Base-by-base conservation (phyloP, 1,140 invertebrate species). In the Drosophila tristis region DNA sequence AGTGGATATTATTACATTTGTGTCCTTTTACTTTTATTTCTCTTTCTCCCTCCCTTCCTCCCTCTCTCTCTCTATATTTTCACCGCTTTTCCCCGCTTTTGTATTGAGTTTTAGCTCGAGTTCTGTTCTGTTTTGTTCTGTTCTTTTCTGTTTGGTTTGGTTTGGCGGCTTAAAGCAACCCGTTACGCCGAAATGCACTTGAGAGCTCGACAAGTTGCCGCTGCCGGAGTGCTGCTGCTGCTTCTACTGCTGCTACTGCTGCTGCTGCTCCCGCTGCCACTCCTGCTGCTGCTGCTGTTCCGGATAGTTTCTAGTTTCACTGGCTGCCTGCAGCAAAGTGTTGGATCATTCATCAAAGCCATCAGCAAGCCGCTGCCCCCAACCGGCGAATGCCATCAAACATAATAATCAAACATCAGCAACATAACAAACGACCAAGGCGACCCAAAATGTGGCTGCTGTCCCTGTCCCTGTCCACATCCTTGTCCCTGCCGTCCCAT, bases 331-430 rank as follows among this genome's bases (percentile, higher is more conserved):
- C 60, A 63, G 60, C 56, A 79, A 82, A 87, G 79, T 79, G 75
- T 57, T 51, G 74, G 72, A 89, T 87, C 82, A 89, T 87, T 87
- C 84, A 87, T 87, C 82, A 89, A 87, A 89, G 70, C 66, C 51
- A 60, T 58, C 60, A 42, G 23, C 42, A 39, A 39, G 35, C 55
- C 44, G 44, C 39, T 43, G 16, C 43, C 45, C 47, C 39, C 62
- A 25, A 48, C 74, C 72, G 62, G 60, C 63, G 58, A 84, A 79
- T 80, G 79, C 84, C 84, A 89, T 89, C 84, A 89, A 89, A 89
- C 85, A 89, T 89, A 89, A 89, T 89, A 89, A 89, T 89, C 84
- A 89, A 89, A 89, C 84, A 89, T 89, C 84, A 89, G 79, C 76
- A 84, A 78, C 85, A 89, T 89, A 89, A 89, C 84, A 89, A 89